phyloP scores from a whole-genome alignment of 2,888 invertebrate genomes.

The Stictocephala bisonia region DNA sequence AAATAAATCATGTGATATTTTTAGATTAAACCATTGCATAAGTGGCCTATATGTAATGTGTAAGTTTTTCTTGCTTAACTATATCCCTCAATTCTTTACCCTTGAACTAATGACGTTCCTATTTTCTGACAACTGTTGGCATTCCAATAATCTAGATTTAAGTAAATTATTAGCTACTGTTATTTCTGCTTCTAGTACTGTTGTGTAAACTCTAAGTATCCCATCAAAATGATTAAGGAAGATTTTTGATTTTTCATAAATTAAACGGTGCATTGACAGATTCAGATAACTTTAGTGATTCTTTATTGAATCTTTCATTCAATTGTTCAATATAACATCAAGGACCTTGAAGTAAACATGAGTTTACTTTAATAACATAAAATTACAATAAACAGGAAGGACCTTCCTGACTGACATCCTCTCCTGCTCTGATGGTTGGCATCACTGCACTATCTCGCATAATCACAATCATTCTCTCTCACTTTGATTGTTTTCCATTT shows the following conservation, averaged over 20 bases:
- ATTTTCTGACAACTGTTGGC: conserved; percentile 7
- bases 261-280: neutral
- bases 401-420: neutral
- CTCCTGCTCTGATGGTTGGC: conserved; percentile 12
- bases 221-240: no score
- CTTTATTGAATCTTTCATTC: conserved; percentile 31
- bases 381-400: neutral
- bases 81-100: neutral
- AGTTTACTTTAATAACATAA: no score
- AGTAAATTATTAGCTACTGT: conserved; percentile 25
- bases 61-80: no score
- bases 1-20: neutral
- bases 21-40: no score
- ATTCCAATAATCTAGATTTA: conserved; percentile 1
- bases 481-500: no score
- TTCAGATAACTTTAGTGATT: conserved; percentile 31
- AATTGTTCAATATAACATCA: conserved; percentile 9
- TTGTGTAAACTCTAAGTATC: neutral
- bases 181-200: conserved; percentile 22
- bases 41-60: no score
- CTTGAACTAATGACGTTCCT: no score
- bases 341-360: conserved; percentile 28
- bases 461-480: no score
- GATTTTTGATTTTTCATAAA: conserved; percentile 9
- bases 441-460: conserved; percentile 8